Evolutionary conservation across 2,888 invertebrate species (phyloP).

Genomic region (Bedellia somnulentella): DNA sequence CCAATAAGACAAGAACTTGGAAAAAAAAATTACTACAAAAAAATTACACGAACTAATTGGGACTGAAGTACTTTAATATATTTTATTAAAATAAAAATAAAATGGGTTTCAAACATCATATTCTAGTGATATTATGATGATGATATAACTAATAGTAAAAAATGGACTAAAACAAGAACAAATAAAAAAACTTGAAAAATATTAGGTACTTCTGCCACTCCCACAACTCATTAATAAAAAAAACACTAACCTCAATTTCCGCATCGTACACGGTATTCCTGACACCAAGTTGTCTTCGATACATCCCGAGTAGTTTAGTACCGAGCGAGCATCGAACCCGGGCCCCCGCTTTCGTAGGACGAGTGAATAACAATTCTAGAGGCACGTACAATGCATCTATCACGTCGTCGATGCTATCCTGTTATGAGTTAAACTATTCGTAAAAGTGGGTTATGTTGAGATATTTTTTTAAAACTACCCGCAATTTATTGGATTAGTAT

Average conservation of each 20-base stretch:
- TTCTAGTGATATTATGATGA: too few species aligned
- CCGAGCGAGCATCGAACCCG: slow-evolving; percentile 12
- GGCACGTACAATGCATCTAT: slow-evolving; percentile 17
- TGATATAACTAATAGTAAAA: too few species aligned
- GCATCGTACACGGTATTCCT: slow-evolving; percentile 13
- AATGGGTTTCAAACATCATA: too few species aligned
- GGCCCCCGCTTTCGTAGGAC: slow-evolving; percentile 22
- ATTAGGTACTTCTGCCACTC: too few species aligned
- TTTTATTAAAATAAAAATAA: too few species aligned
- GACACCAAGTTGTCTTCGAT: slow-evolving; percentile 21
- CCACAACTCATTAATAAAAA: neutral
- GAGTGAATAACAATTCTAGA: slow-evolving; percentile 15
- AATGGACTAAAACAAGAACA: too few species aligned
- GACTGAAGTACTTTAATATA: too few species aligned
- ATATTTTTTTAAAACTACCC: neutral
- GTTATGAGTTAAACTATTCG: neutral
- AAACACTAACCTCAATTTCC: slow-evolving; percentile 21
- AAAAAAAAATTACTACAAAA: too few species aligned
- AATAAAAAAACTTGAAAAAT: too few species aligned
- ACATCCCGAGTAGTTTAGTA: slow-evolving; percentile 15
- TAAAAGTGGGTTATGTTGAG: neutral
- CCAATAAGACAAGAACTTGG: too few species aligned
- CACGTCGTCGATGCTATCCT: slow-evolving; percentile 25
- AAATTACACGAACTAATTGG: too few species aligned
- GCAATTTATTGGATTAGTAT: too few species aligned